Evolutionary conservation across 2,888 invertebrate genomes (phyloP).

Genomic region (Drosophila setosimentum): DNA sequence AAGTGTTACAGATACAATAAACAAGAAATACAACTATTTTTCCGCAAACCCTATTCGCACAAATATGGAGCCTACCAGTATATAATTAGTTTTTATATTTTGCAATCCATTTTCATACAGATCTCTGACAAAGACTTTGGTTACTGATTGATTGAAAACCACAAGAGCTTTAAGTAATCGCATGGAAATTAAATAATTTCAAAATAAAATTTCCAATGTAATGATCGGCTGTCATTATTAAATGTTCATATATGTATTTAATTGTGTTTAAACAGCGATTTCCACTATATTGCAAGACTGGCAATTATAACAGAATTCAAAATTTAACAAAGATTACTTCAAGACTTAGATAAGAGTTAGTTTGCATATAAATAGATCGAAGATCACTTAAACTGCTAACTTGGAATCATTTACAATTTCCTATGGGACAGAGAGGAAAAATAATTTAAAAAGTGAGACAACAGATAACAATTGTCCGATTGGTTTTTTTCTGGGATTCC

Average conservation of each 20-base stretch:
- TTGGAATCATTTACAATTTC: no score
- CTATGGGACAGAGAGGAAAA: neutral
- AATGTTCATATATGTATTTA: neutral
- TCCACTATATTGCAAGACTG: neutral
- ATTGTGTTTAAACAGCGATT: neutral
- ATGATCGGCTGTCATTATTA: neutral
- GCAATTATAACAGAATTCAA: neutral
- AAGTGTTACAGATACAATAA: neutral
- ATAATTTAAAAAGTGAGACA: no score
- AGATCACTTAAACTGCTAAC: neutral
- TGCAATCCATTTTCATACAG: neutral
- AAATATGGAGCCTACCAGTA: neutral
- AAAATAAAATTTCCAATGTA: neutral
- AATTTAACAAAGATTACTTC: neutral
- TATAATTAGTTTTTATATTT: neutral
- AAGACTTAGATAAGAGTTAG: neutral
- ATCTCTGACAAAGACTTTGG: neutral
- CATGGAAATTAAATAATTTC: neutral
- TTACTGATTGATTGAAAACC: neutral
- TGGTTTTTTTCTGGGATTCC: neutral
- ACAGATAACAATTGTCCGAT: no score
- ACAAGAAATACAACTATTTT: neutral
- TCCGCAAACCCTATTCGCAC: neutral
- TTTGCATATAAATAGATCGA: neutral
- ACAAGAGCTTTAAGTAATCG: no score